Evolutionary conservation across 1,140 invertebrate species (phyloP).

Genomic region (Paralvinella palmiformis): DNA sequence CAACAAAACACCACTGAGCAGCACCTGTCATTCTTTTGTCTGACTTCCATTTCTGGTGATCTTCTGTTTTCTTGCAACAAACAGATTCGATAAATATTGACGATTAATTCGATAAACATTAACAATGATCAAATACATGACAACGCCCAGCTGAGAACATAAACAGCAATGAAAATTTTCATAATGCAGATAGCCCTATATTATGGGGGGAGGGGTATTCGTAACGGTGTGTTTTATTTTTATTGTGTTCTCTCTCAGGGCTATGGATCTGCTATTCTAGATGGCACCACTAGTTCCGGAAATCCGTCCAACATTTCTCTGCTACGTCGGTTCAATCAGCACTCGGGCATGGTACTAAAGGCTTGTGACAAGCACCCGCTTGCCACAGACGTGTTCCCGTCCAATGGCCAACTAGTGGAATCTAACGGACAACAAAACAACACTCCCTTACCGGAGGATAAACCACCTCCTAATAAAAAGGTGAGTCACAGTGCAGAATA

Average conservation of each 20-base stretch:
- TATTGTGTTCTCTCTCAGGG: background rate
- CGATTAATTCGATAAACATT: too few relatives aligned
- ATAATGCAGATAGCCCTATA: too few relatives aligned
- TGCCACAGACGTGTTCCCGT: background rate
- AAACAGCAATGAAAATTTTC: too few relatives aligned
- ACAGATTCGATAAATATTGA: too few relatives aligned
- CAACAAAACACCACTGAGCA: too few relatives aligned
- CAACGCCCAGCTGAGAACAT: too few relatives aligned
- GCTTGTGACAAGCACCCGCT: constrained; percentile 55
- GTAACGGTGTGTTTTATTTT: too few relatives aligned
- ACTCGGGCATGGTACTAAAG: constrained; percentile 92
- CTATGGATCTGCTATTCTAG: background rate
- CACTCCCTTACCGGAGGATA: background rate
- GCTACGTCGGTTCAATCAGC: constrained; percentile 93
- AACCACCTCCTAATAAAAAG: constrained; percentile 27
- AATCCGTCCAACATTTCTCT: constrained; percentile 72
- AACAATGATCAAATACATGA: too few relatives aligned
- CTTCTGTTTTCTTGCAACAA: too few relatives aligned
- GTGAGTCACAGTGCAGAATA: constrained; percentile 9
- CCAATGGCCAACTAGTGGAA: background rate
- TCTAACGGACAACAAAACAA: background rate
- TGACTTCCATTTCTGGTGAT: too few relatives aligned
- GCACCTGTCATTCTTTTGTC: too few relatives aligned
- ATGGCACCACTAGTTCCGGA: background rate
- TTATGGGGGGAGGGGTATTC: too few relatives aligned